These are phyloP conservation scores for Drosophila bocqueti DNA, from an alignment of 1,140 invertebrate species.

Conservation along the genomic window DNA sequence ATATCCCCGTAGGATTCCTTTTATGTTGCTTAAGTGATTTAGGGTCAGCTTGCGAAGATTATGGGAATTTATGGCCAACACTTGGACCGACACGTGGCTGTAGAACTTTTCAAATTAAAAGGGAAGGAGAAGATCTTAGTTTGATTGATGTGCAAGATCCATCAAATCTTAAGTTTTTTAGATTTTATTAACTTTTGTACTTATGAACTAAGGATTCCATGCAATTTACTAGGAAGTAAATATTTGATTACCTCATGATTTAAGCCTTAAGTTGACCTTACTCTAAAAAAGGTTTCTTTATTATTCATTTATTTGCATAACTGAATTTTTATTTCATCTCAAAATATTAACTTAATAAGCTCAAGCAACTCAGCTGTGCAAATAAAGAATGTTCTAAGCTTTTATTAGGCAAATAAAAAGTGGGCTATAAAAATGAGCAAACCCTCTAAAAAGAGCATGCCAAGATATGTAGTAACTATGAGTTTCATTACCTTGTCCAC, in stretches of 20 bases:
- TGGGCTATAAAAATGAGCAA: slow-evolving; percentile 3
- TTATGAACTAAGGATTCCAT: no score
- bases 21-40: slow-evolving; percentile 11
- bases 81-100: not conserved
- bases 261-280: not conserved
- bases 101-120: not conserved
- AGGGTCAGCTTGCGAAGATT: slow-evolving; percentile 7
- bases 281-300: no score
- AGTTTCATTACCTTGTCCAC: slow-evolving; percentile 69
- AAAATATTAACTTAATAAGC: slow-evolving; percentile 8
- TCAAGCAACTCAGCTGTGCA: not conserved
- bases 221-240: not conserved
- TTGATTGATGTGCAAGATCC: not conserved
- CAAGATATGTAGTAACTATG: slow-evolving; percentile 46
- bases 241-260: not conserved
- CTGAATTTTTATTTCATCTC: not conserved
- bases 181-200: no score
- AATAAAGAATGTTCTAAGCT: not conserved
- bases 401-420: slow-evolving; percentile 10
- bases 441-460: not conserved
- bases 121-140: not conserved
- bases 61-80: slow-evolving; percentile 2
- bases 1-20: not conserved
- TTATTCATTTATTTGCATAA: not conserved
- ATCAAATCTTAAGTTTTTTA: not conserved